Conservation (phyloP, 2,888 invertebrate species). For the Bedellia somnulentella region DNA sequence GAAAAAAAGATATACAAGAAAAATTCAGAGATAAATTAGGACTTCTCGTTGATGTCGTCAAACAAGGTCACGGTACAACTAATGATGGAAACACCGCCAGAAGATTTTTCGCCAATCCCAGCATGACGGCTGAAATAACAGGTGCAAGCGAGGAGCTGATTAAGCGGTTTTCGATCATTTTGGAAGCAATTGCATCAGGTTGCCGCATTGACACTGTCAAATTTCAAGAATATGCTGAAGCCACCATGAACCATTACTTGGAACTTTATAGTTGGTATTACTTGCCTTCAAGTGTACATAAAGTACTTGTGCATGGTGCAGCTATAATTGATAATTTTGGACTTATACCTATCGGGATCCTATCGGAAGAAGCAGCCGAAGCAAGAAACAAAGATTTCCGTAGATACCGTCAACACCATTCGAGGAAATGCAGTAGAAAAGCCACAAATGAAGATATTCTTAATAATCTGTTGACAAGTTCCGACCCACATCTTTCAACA, state of each 20-base stretch:
- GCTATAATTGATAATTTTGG: too few relatives aligned
- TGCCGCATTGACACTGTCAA: not conserved
- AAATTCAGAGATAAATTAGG: slow-evolving; percentile 8
- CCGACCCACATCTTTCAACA: too few relatives aligned
- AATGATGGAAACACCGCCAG: slow-evolving; percentile 11
- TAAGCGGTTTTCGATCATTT: not conserved
- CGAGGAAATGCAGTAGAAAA: too few relatives aligned
- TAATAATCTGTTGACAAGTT: too few relatives aligned
- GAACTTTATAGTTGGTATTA: not conserved
- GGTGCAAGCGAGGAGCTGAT: slow-evolving; percentile 15
- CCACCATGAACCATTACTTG: not conserved
- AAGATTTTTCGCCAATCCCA: slow-evolving; percentile 13
- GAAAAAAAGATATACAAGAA: slow-evolving; percentile 6
- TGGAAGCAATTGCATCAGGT: not conserved
- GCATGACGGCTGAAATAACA: slow-evolving; percentile 14
- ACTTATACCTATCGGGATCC: too few relatives aligned
- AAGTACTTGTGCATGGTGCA: slow-evolving; percentile 3
- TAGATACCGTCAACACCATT: too few relatives aligned
- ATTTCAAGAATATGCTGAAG: not conserved
- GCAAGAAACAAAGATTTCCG: too few relatives aligned
- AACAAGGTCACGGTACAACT: slow-evolving; percentile 10
- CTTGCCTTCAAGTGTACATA: slow-evolving; percentile 3
- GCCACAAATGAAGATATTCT: too few relatives aligned
- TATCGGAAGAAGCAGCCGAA: too few relatives aligned
- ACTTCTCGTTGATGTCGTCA: too few relatives aligned